Base-by-base conservation (phyloP, 2,888 invertebrate genomes). In the Rutpela maculata region DNA sequence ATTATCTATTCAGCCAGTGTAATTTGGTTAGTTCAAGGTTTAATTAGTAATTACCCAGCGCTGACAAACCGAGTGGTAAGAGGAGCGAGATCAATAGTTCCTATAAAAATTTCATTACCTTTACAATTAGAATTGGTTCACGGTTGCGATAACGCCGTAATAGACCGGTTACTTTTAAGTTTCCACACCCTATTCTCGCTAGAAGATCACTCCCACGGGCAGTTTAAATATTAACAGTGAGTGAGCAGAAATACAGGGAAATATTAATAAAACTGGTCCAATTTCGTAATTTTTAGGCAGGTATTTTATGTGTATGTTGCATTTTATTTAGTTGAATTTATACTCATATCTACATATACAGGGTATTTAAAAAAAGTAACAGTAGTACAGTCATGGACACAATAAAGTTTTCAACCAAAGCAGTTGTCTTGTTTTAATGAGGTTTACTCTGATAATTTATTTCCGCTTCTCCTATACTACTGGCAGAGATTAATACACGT, bases 91-190 rank as follows among this genome's bases (percentile, higher is more conserved):
- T 77, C 76, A 66, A 77, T 77, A 68, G 72, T 72, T 75, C 63
- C 75, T 43, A 78, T 75, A 75, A 75, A 78, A 78, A 65, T 63
- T 75, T 75, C 66, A 78, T 78, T 74, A 59, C 66, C 18, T 31
- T 55, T 63, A 55, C 70, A 74, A 74, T 74, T 77, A 57, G 69
- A 59, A 62, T 75, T 65, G 56, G 75, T 75, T 74, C 67, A 38
- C 66, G 74, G 59, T 67, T 43, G 59, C 74, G 19, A 69, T 56
- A 69, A 55, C 68, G 31, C n/a, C 26, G 69, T 68, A 75, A 68
- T 69, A 22, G 68, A 68, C 50, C 50, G 26, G 74, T 66, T 38
- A 50, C 50, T 50, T 50, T 43, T 50, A 50, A 50, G 50, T 50
- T 50, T 50, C 50, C 50, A n/a, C 50, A 50, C 50, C 50, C 50